phyloP scores from a whole-genome alignment of 2,113 vertebrate genomes.

The Cepphus grylle region DNA sequence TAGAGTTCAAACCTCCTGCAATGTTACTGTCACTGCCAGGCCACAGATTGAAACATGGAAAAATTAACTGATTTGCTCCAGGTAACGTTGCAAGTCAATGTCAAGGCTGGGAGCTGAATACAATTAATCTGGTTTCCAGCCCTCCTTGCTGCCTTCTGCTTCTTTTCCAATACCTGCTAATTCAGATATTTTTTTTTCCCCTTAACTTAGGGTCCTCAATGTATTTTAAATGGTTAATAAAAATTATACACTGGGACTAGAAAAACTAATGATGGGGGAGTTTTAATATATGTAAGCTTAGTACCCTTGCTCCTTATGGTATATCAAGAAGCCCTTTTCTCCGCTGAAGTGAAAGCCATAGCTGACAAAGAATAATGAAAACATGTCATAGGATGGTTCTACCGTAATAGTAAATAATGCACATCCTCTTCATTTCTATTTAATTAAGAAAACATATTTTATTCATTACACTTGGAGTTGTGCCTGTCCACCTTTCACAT shows the following conservation, averaged over 20 bases:
- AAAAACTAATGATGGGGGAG: not conserved
- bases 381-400: not conserved
- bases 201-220: not conserved
- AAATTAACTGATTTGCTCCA: not conserved
- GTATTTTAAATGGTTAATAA: not conserved
- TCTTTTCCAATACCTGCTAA: not conserved
- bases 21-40: not conserved
- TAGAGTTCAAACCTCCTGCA: not conserved
- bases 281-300: not conserved
- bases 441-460: slow-evolving; percentile 47
- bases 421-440: slow-evolving; percentile 50
- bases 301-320: not conserved
- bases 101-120: not conserved
- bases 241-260: not conserved
- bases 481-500: not conserved
- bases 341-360: not conserved
- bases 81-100: not conserved
- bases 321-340: not conserved
- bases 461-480: slow-evolving; percentile 25
- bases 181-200: not conserved
- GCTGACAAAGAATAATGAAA: not conserved
- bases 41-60: not conserved
- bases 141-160: not conserved
- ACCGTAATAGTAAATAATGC: slow-evolving; percentile 30
- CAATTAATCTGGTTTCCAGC: not conserved